A percentile compares a stretch with the other conserved stretches of the same genome.
phyloP scores from a whole-genome alignment of 64 coral and sea anemone species.

The Porites lutea region DNA sequence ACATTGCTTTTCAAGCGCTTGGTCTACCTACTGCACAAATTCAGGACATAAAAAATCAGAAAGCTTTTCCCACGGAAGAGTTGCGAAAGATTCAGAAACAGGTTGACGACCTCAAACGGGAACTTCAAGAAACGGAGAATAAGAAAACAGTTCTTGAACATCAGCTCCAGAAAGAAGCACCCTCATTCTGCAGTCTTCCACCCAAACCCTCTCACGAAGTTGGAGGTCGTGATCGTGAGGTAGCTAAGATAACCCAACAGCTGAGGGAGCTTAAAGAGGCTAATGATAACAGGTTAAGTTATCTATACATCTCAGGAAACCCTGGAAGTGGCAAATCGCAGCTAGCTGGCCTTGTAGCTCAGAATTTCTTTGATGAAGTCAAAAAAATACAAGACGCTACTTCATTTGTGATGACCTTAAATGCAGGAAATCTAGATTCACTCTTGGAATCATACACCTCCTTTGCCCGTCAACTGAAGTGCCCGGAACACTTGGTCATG shows the following conservation, averaged over 20 bases:
- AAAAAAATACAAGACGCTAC: too few relatives aligned
- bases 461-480: too few relatives aligned
- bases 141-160: not conserved
- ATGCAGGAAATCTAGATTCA: too few relatives aligned
- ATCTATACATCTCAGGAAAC: not conserved
- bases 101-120: not conserved
- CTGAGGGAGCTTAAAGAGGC: too few relatives aligned
- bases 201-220: too few relatives aligned
- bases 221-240: too few relatives aligned
- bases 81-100: not conserved
- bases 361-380: not conserved
- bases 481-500: not conserved
- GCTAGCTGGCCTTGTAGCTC: too few relatives aligned
- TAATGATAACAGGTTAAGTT: not conserved
- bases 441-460: too few relatives aligned
- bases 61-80: constrained; percentile 7
- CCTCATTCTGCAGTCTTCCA: not conserved
- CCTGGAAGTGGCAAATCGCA: too few relatives aligned
- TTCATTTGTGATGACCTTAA: too few relatives aligned
- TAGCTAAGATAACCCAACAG: too few relatives aligned
- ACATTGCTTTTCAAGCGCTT: not conserved
- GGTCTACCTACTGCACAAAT: not conserved
- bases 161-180: not conserved
- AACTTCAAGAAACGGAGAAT: not conserved
- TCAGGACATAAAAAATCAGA: not conserved